phyloP scores from a whole-genome alignment of 2,113 vertebrate genomes.

The Turdus rufiventris region DNA sequence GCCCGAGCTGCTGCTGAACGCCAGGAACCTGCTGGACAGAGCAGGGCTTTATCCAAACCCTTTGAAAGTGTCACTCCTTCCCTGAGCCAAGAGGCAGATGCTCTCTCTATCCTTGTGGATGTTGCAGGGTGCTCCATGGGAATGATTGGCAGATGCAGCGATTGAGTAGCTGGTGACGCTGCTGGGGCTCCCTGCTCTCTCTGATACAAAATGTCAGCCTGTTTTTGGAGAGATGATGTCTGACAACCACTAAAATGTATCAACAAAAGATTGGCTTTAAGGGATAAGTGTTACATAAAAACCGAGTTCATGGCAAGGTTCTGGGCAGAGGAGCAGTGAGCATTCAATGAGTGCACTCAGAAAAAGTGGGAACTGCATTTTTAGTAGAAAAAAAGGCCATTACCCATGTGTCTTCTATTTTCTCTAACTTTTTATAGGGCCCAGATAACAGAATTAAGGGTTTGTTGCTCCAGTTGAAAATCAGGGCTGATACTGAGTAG shows the following conservation, averaged over 20 bases:
- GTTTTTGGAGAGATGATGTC: not conserved
- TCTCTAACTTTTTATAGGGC: not conserved
- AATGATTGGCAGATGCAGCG: not conserved
- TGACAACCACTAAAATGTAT: not conserved
- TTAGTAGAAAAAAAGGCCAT: not conserved
- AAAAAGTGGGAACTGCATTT: not conserved
- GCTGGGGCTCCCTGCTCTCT: not conserved
- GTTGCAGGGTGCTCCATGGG: not conserved
- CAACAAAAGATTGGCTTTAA: not conserved
- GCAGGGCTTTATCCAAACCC: not conserved
- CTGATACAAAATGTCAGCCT: not conserved
- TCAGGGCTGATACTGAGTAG: not conserved
- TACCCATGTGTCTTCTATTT: not conserved
- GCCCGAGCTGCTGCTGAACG: not conserved
- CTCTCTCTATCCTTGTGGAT: not conserved
- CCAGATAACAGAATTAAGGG: not conserved
- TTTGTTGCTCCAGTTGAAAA: not conserved
- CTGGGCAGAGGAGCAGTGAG: not conserved
- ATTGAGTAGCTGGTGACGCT: not conserved
- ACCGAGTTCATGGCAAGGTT: not conserved
- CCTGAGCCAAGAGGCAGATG: not conserved
- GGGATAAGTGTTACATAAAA: not conserved
- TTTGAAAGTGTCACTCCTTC: not conserved
- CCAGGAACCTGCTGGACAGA: not conserved
- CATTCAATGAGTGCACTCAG: not conserved